Evolutionary conservation across 2,888 invertebrate species (phyloP).

Genomic region (Andrena dorsata): DNA sequence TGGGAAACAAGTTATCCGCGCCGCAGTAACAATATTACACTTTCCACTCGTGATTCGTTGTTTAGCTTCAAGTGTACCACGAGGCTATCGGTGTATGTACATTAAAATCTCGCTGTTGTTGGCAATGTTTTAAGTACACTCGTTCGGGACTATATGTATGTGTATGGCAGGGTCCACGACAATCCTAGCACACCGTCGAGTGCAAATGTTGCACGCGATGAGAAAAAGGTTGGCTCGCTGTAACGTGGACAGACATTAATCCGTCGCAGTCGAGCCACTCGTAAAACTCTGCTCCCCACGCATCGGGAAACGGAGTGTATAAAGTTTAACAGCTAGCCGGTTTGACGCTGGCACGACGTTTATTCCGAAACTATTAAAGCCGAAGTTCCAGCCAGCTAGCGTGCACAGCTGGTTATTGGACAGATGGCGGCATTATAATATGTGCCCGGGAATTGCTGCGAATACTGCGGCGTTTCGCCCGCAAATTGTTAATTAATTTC

Average conservation of each 20-base stretch:
- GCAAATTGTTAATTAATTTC: conserved; percentile 62
- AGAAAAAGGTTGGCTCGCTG: conserved; percentile 33
- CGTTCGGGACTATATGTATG: no score
- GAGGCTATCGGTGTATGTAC: no score
- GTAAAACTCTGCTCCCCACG: conserved; percentile 64
- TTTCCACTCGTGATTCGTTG: no score
- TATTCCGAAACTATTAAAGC: conserved; percentile 71
- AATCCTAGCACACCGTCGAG: not conserved
- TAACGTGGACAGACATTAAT: conserved; percentile 48
- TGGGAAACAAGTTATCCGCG: not conserved
- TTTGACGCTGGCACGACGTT: conserved; percentile 71
- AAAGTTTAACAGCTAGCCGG: conserved; percentile 72
- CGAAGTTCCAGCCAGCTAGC: conserved; percentile 61
- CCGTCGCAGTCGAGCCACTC: conserved; percentile 66
- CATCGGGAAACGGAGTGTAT: conserved; percentile 70
- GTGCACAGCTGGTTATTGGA: conserved; percentile 57
- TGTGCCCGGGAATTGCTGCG: conserved; percentile 51
- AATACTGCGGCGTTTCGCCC: conserved; percentile 38
- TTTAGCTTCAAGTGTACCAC: no score
- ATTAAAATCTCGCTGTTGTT: no score
- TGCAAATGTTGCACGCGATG: conserved; percentile 22
- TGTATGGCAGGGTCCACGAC: not conserved
- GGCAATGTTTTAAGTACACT: no score
- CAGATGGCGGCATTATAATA: conserved; percentile 57
- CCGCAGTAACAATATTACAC: not conserved